Evolutionary conservation across 2,113 vertebrate species (phyloP), one percentile per base, ranked within the genome.

Genomic region (Macrotus californicus): DNA sequence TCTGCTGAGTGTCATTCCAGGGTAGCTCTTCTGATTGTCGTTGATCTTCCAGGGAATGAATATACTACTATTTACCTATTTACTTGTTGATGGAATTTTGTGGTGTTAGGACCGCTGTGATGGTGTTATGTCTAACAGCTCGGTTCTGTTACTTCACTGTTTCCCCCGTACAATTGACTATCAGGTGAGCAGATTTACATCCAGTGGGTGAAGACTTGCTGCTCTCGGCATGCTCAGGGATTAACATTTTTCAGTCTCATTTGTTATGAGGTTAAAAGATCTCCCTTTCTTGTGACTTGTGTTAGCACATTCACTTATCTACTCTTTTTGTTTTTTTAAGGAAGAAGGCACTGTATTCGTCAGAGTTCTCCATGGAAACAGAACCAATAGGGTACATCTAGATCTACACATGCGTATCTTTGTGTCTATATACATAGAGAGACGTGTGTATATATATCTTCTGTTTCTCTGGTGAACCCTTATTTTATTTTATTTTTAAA

Each of bases 281-380:
- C 64, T 80, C 34, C 24, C 88, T 76, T 94, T 95, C 50, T 83
- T 81, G 36, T 89, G 72, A 89, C 81, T 61, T 41, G 50, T 82
- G 70, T n/a, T 36, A 83, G 31, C 13, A 72, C 21, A 83, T 96
- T 82, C 34, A 52, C 59, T 52, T 86, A 86, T 89, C 92, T 52
- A 69, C 64, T 81, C 83, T 52, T 70, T 76, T 76, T 72, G 73
- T 77, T 76, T 86, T 70, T 19, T 36, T 29, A 89, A 79, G 95
- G 56, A 54, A 87, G 72, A 94, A 72, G 54, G 1, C n/a, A 73
- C 29, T 11, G 29, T n/a, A 16, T 64, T 54, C 64, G 43, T 67
- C 8, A 46, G 6, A 29, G 6, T 69, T 41, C 46, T 90, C 36
- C 39, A 73, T 24, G 36, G 54, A 93, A 93, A 88, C 7, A 54